phyloP scores from a whole-genome alignment of 2,113 vertebrate species.

The Speoplatyrhinus poulsoni region DNA sequence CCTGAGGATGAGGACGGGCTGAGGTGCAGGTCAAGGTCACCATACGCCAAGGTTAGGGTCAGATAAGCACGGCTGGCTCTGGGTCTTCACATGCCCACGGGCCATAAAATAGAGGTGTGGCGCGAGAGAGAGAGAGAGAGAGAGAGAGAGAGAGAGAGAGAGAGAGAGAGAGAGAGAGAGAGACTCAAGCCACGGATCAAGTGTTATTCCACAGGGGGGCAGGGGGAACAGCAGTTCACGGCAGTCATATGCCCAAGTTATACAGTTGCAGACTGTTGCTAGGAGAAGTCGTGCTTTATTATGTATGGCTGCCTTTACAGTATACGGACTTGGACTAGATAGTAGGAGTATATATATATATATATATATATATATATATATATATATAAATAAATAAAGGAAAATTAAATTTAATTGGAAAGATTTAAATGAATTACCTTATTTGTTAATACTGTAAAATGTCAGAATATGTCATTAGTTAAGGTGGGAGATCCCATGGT shows the following conservation, averaged over 20 bases:
- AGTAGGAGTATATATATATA: slow-evolving; percentile 8
- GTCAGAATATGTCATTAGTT: slow-evolving; percentile 71
- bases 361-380: slow-evolving; percentile 25
- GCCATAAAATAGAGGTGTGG: slow-evolving; percentile 67
- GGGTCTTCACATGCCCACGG: slow-evolving; percentile 74
- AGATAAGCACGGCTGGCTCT: slow-evolving; percentile 79
- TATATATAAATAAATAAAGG: slow-evolving; percentile 6
- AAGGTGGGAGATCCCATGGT: slow-evolving; percentile 66
- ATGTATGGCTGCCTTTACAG: slow-evolving; percentile 31
- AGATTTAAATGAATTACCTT: slow-evolving; percentile 69
- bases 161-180: slow-evolving; percentile 56
- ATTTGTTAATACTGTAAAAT: slow-evolving; percentile 72
- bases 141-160: slow-evolving; percentile 61
- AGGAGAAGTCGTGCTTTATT: slow-evolving; percentile 35
- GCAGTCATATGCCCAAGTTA: slow-evolving; percentile 60
- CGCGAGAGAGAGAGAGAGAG: slow-evolving; percentile 18
- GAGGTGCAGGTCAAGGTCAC: slow-evolving; percentile 83
- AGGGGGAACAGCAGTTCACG: slow-evolving; percentile 55
- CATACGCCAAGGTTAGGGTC: slow-evolving; percentile 85
- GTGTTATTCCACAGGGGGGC: slow-evolving; percentile 73
- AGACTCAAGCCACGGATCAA: slow-evolving; percentile 72
- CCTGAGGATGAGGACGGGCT: slow-evolving; percentile 75
- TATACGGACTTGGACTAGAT: background rate
- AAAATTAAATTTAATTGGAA: slow-evolving; percentile 66
- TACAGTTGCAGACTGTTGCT: slow-evolving; percentile 45